These are phyloP conservation scores for Clistopyga incitator DNA, from an alignment of 2,888 invertebrate genomes.

Conservation along the genomic window DNA sequence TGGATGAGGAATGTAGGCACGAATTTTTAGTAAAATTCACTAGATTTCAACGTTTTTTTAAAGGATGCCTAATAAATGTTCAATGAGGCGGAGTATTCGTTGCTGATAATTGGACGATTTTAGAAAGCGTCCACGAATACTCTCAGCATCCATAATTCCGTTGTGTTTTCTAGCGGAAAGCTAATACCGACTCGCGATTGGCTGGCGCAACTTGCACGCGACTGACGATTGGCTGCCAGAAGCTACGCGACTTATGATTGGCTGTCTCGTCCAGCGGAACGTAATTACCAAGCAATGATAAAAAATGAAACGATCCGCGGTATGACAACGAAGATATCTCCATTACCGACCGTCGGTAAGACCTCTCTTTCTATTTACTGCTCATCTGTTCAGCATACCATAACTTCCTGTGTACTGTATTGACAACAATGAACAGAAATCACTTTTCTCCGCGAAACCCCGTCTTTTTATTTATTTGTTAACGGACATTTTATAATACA, in stretches of 20 bases:
- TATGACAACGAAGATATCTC: not conserved
- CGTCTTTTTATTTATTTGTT: not conserved
- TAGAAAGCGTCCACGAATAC: no score
- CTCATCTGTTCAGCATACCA: not conserved
- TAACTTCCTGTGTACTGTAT: not conserved
- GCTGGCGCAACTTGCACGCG: not conserved
- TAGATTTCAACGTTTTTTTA: no score
- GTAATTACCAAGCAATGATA: no score
- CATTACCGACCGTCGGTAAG: not conserved
- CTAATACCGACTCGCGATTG: not conserved
- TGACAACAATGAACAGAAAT: conserved; percentile 10
- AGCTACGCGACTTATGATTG: no score
- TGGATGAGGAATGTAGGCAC: not conserved
- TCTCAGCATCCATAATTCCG: not conserved
- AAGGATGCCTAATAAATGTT: no score
- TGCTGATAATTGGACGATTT: no score
- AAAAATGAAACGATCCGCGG: no score
- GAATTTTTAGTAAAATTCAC: not conserved
- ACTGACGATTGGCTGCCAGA: no score
- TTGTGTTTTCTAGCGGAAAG: not conserved
- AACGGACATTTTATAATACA: not conserved
- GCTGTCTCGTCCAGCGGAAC: no score
- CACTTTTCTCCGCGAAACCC: not conserved
- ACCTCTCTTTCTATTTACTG: not conserved
- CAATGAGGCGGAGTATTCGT: no score